Evolutionary conservation across 2,113 vertebrate species (phyloP).

Genomic region (Albula glossodonta): DNA sequence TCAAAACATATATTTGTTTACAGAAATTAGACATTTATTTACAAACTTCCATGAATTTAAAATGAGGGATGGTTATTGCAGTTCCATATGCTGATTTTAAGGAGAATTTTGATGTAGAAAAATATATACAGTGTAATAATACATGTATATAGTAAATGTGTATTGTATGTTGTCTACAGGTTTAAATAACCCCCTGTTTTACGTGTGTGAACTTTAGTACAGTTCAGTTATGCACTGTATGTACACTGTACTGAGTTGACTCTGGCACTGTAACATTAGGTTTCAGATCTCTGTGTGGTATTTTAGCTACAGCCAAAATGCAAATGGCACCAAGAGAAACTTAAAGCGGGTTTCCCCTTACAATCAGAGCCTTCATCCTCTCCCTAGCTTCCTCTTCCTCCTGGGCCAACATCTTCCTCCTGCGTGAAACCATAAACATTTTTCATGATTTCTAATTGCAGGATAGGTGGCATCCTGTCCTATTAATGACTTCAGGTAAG

Average conservation of each 20-base stretch:
- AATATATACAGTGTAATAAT: no score
- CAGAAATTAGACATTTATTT: no score
- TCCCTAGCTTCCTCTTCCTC: conserved; percentile 89
- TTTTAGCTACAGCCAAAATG: background rate
- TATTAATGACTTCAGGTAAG: background rate
- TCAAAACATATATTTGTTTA: no score
- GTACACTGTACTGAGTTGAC: no score
- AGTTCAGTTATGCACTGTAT: no score
- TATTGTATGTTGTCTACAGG: no score
- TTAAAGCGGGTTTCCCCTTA: conserved; percentile 63
- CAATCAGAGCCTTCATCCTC: conserved; percentile 77
- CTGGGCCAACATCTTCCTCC: conserved; percentile 80
- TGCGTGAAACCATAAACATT: conserved; percentile 43
- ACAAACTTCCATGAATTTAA: no score
- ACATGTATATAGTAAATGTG: no score
- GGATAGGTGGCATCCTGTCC: background rate
- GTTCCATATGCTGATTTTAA: background rate
- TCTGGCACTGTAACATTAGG: no score
- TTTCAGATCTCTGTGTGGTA: no score
- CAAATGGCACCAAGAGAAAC: background rate
- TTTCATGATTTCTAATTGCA: background rate
- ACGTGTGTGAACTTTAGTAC: no score
- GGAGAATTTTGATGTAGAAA: background rate
- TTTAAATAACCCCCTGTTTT: no score
- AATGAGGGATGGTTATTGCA: background rate